phyloP scores from a whole-genome alignment of 2,113 vertebrate genomes.

The Silurus asotus region DNA sequence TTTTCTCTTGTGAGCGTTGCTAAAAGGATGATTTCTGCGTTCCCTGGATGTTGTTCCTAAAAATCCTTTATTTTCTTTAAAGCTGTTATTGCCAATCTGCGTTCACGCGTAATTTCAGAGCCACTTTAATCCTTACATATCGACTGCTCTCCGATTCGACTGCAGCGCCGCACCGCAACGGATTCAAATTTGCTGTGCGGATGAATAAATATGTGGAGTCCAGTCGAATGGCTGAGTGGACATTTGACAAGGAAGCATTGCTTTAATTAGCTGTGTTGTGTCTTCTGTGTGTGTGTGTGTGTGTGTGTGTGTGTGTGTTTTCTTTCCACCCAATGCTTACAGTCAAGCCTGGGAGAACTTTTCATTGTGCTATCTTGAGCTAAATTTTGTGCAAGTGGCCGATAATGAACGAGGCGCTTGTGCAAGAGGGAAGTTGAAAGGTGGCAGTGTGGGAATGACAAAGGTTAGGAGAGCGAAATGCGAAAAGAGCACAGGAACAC shows the following conservation, averaged over 20 bases:
- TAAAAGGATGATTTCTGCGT: slow-evolving; percentile 62
- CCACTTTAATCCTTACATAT: slow-evolving; percentile 64
- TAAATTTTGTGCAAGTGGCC: not conserved
- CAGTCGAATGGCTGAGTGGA: slow-evolving; percentile 37
- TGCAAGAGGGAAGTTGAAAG: not conserved
- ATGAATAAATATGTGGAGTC: slow-evolving; percentile 55
- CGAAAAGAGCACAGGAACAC: not conserved
- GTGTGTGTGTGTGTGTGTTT: slow-evolving; percentile 17
- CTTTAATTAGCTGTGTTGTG: slow-evolving; percentile 9
- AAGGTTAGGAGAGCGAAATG: not conserved
- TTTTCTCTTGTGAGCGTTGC: slow-evolving; percentile 51
- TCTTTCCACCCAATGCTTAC: not conserved
- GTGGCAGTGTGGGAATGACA: not conserved
- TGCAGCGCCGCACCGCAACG: slow-evolving; percentile 55
- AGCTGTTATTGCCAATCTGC: slow-evolving; percentile 76
- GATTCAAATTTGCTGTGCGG: slow-evolving; percentile 60
- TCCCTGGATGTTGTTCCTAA: slow-evolving; percentile 61
- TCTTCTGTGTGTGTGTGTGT: not conserved
- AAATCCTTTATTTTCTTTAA: slow-evolving; percentile 71
- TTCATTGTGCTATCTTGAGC: not conserved
- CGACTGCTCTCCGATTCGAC: slow-evolving; percentile 59
- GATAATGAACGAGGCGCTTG: not conserved
- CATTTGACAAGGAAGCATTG: slow-evolving; percentile 6
- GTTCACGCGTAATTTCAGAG: slow-evolving; percentile 74
- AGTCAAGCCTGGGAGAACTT: not conserved